Base-by-base conservation (phyloP, 2,797 vertebrate genomes). In the Morus bassanus region DNA sequence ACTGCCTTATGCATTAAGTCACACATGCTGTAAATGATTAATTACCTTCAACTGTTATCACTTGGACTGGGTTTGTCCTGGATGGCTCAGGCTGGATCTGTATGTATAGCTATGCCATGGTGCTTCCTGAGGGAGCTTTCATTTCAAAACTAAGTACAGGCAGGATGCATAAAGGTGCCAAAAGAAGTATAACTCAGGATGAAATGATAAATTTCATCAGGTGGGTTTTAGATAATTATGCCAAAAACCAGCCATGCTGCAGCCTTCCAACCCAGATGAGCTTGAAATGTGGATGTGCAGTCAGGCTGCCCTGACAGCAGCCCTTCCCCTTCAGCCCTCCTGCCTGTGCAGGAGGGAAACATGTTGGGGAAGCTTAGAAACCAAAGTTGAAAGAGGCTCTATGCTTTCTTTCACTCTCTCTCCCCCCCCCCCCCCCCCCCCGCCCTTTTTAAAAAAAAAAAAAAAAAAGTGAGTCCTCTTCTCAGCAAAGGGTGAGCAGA, bases 281-380 rank as follows among this genome's bases (percentile, higher is more conserved):
- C 16, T 18, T 48, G 84, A 39, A 70, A 48, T 5, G 14, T n/a
- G 56, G 56, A 10, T 4, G 10, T n/a, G 60, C 18, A 48, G 57
- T 11, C n/a, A 37, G 25, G n/a, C 33, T 43, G 59, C 50, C 24
- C 27, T 51, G 56, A 19, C 30, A 25, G 73, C 59, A 28, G 35
- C 63, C 79, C 39, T 88, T 67, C 22, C 31, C 25, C 23, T 41
- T 5, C 39, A 68, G 59, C 30, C 17, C 10, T 43, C 22, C 43
- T 4, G 31, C 10, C 4, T 30, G 15, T 39, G 46, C 18, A 10
- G 6, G 7, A 25, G 8, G 4, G 6, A 4, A 72, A 33, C 0
- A 0, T 37, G 48, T 57, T 79, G 60, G 21, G 50, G n/a, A 54
- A 59, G 46, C 43, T 50, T 25, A 50, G 57, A 46, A 64, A 64